Conservation (phyloP, 2,888 invertebrate genomes). For the Drosophila ezoana region DNA sequence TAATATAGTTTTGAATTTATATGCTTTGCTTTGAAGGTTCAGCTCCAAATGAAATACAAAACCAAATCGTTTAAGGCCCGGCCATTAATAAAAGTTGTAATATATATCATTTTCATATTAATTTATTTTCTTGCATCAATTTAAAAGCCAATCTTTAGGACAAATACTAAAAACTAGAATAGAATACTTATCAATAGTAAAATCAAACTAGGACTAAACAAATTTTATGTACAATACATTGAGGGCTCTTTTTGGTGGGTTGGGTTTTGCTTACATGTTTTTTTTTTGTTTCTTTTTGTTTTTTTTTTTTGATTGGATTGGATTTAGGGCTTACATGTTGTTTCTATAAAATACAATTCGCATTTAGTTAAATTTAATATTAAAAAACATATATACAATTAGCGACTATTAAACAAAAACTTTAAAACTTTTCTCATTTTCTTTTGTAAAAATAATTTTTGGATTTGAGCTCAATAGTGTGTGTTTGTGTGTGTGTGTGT, state of each 20-base stretch:
- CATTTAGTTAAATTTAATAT: conserved; percentile 11
- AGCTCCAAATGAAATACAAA: not conserved
- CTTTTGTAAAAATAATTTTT: conserved; percentile 68
- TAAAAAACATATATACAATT: conserved; percentile 58
- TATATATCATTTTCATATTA: conserved; percentile 33
- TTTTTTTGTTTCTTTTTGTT: conserved; percentile 17
- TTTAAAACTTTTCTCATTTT: conserved; percentile 24
- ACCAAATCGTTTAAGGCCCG: not conserved
- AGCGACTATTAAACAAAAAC: conserved; percentile 39
- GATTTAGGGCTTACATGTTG: conserved; percentile 7
- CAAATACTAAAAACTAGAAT: conserved; percentile 52
- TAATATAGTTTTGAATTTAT: too few species aligned
- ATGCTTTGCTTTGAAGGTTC: too few species aligned
- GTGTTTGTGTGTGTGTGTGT: conserved; percentile 26
- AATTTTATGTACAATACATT: conserved; percentile 63
- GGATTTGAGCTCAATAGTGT: conserved; percentile 71
- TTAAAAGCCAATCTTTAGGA: conserved; percentile 59
- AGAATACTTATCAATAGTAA: conserved; percentile 55
- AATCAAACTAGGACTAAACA: conserved; percentile 60
- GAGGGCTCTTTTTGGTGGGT: conserved; percentile 51
- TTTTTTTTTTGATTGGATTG: not conserved
- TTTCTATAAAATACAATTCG: conserved; percentile 34
- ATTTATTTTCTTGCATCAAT: conserved; percentile 52
- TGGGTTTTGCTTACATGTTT: conserved; percentile 23
- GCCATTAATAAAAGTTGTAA: conserved; percentile 9